These are phyloP conservation scores for Mobula birostris DNA, from an alignment of 2,113 vertebrate species.

Conservation along the genomic window DNA sequence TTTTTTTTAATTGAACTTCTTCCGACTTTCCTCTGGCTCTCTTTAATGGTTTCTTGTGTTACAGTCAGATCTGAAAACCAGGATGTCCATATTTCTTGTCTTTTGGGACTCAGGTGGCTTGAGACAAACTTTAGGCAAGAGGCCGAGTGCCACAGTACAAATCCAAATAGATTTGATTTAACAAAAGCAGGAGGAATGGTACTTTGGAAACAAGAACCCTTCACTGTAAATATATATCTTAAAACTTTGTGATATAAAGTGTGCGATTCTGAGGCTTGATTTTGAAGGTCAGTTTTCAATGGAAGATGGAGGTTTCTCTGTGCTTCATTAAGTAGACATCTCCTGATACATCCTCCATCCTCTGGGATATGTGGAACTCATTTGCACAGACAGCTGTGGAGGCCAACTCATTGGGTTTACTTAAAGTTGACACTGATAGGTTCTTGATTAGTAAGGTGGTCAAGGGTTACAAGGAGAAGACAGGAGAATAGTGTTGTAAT, in stretches of 20 bases:
- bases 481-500: no score
- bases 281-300: background rate
- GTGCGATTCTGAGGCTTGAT: background rate
- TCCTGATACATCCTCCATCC: background rate
- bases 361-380: background rate
- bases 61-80: background rate
- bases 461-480: no score
- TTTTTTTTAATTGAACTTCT: background rate
- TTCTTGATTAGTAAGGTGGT: no score
- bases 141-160: background rate
- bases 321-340: background rate
- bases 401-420: no score
- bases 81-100: no score
- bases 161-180: background rate
- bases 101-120: background rate
- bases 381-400: no score
- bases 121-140: background rate
- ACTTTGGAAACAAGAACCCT: background rate
- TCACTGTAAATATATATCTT: background rate
- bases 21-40: background rate
- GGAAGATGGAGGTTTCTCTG: background rate
- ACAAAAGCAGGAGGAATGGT: background rate
- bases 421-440: no score
- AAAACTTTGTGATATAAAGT: background rate
- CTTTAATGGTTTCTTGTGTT: background rate